A percentile compares a stretch with the other conserved stretches of the same genome.
Conservation (phyloP, 2,888 invertebrate species). For the Strigamia crassipes region DNA sequence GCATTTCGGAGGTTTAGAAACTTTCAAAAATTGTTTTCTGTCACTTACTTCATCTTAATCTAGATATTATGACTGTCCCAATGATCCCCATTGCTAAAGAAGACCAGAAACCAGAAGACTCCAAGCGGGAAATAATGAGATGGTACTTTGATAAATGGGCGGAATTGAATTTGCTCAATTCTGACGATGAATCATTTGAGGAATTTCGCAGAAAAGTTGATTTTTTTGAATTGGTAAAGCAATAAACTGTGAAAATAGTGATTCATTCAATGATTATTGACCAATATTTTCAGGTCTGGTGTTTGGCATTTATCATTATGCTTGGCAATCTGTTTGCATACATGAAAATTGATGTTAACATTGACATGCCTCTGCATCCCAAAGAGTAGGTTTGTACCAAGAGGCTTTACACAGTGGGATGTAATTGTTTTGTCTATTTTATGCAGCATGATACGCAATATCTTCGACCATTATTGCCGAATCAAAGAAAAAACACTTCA, state of each 20-base stretch:
- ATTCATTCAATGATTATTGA: not conserved
- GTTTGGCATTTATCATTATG: not conserved
- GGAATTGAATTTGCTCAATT: not conserved
- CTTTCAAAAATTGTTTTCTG: not conserved
- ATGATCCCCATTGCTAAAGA: not conserved
- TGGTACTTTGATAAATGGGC: not conserved
- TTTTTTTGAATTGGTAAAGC: not conserved
- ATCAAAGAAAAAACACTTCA: not conserved
- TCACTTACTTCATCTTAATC: not conserved
- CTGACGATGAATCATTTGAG: not conserved
- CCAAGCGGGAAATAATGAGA: not conserved
- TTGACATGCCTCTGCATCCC: not conserved
- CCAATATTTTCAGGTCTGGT: not conserved
- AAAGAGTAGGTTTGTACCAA: not conserved
- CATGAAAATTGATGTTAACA: not conserved
- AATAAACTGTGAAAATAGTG: not conserved
- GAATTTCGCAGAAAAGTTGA: not conserved
- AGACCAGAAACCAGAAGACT: slow-evolving; percentile 43
- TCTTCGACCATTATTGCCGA: not conserved
- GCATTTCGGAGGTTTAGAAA: not conserved
- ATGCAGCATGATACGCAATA: not conserved
- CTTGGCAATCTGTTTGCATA: not conserved
- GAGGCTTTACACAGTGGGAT: too few species aligned
- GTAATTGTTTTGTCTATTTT: not conserved
- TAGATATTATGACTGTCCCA: not conserved